Percentiles rank a stretch among this genome's conserved stretches.
These are phyloP conservation scores for Calliopum simillimum DNA, from an alignment of 2,888 invertebrate species.

Conservation along the genomic window DNA sequence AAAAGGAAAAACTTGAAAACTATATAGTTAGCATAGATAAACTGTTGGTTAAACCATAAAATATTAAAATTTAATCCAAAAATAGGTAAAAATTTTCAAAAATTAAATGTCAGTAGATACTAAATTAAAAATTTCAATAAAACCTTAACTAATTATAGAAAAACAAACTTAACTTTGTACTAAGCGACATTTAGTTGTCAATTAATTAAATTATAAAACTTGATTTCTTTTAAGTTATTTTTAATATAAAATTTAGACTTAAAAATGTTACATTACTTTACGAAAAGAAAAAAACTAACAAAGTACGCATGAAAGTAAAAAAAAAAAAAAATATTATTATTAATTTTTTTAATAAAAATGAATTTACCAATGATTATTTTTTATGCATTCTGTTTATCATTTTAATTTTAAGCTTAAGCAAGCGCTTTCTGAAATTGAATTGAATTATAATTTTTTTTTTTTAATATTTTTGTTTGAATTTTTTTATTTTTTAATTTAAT, in stretches of 20 bases:
- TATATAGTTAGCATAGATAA: too few relatives aligned
- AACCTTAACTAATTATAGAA: neutral
- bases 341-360: neutral
- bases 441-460: neutral
- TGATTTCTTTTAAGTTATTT: neutral
- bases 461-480: neutral
- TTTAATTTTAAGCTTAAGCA: too few relatives aligned
- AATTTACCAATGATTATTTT: conserved; percentile 30
- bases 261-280: neutral
- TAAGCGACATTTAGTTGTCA: neutral
- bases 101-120: neutral
- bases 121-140: neutral
- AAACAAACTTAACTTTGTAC: too few relatives aligned
- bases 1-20: too few relatives aligned
- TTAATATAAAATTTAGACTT: neutral
- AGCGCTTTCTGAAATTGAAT: too few relatives aligned
- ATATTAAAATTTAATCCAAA: too few relatives aligned
- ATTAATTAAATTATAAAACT: neutral
- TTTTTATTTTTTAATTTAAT: neutral
- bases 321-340: neutral
- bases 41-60: too few relatives aligned
- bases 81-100: neutral
- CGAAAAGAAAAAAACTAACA: neutral
- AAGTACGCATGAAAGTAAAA: neutral
- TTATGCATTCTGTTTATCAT: conserved; percentile 10